Conservation (phyloP, 2,888 invertebrate species). For the Operophtera brumata region DNA sequence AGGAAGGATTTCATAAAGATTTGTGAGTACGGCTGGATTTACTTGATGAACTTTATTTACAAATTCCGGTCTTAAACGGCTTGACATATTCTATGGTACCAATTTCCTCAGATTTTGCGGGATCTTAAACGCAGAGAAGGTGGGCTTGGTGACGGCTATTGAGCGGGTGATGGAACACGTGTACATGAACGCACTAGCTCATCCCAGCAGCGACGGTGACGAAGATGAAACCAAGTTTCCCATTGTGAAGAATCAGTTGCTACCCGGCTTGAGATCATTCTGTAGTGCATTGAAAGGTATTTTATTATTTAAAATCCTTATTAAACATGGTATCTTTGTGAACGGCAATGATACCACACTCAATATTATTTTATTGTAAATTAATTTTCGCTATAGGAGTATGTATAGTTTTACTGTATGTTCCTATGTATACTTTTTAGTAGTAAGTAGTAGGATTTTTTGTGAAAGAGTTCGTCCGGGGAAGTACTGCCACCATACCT, state of each 20-base stretch:
- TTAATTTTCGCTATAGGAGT: too few relatives aligned
- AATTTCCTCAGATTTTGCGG: slow-evolving; percentile 84
- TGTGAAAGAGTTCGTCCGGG: too few relatives aligned
- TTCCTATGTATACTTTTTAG: too few relatives aligned
- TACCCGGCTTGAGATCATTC: slow-evolving; percentile 91
- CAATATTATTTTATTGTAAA: too few relatives aligned
- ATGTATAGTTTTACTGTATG: too few relatives aligned
- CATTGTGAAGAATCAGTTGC: slow-evolving; percentile 89
- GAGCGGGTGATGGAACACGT: slow-evolving; percentile 93
- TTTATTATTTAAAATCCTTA: too few relatives aligned
- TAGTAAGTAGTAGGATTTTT: too few relatives aligned
- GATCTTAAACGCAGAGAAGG: slow-evolving; percentile 87
- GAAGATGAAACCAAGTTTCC: slow-evolving; percentile 89
- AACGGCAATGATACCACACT: too few relatives aligned
- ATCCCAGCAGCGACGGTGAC: slow-evolving; percentile 89
- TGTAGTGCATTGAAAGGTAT: slow-evolving; percentile 92
- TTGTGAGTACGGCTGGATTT: slow-evolving; percentile 66
- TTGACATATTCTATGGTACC: neutral
- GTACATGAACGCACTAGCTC: slow-evolving; percentile 93
- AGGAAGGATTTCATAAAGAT: slow-evolving; percentile 95
- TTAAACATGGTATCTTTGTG: too few relatives aligned
- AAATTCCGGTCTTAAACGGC: neutral
- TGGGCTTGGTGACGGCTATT: slow-evolving; percentile 92
- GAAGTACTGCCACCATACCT: too few relatives aligned
- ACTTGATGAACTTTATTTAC: too few relatives aligned